Base-by-base conservation (phyloP, 1,140 invertebrate genomes). In the Drosophila novamexicana region DNA sequence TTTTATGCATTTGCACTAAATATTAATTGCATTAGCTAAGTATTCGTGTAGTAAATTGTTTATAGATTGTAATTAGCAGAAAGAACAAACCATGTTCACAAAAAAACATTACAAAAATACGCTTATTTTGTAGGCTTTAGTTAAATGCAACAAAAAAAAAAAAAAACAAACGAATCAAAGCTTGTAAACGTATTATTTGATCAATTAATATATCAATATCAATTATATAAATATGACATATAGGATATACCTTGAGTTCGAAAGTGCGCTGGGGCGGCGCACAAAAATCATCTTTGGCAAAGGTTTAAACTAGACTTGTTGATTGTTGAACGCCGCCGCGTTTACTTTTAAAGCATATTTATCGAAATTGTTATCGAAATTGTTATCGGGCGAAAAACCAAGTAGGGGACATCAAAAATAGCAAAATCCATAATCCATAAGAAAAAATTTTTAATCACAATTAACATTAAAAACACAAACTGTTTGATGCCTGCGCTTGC, bases 1-100 rank as follows among this genome's bases (percentile, higher is more conserved):
- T 84, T 86, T 86, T 75, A 72, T 86, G 82, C 82, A 81, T 86
- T 86, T 86, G 83, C 82, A 79, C 83, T 86, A 86, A 81, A 36
- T 86, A 78, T 81, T 59, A 74, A 71, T 79, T 72, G 84, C 80
- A 86, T 88, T 88, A 83, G 83, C 84, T 86, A 89, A 83, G 59
- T 89, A 81, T 72, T 86, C 72, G 79, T 86, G 79, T 85, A 56
- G 75, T 81, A 71, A 85, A 58, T 59, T 73, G 59, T 82, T 74
- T 44, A 81, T 71, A 61, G 72, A 81, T 81, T 72, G 62, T 67
- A 18, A 72, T 70, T 65, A 80, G 69, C 77, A 66, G 58, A 88
- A 77, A 45, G 14, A 34, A 34, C 18, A 69, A 42, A 54, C 29
- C 5, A 66, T 36, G 40, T 53, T 40, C 22, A 5, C n/a, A 16